Evolutionary conservation across 2,113 vertebrate genomes (phyloP), one percentile per base, ranked within the genome.

Genomic region (Triplophysa rosa): DNA sequence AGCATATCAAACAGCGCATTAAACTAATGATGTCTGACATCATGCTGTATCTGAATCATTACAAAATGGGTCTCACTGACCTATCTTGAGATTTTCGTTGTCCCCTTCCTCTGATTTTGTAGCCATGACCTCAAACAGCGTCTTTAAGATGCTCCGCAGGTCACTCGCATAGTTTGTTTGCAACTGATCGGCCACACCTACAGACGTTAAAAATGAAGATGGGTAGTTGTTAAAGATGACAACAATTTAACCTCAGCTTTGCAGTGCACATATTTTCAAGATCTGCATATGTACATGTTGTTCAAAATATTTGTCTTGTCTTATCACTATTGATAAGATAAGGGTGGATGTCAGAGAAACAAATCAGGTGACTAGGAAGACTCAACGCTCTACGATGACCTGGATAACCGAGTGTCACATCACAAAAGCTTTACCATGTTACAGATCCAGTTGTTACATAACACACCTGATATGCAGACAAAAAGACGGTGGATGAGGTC

Each of bases 111-210:
- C 97, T 1, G 93, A 94, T 86, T 98, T 98, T 58, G 96, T 99
- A 79, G 97, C 96, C 96, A 98, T 98, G 84, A 98, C 97, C 92
- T 99, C 96, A 86, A 99, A 99, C 37, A 99, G 91, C 2, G 96
- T 98, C 90, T 99, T 99, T 66, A 99, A 93, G 86, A 99, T 99
- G 84, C 95, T 97, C 76, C 97, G 93, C 75, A 99, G 91, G 89
- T 99, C 97, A 77, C 97, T 98, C 16, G 97, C 97, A 26, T 98
- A 99, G 91, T 99, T 99, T 6, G 97, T 99, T 92, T 99, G 97
- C 86, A 99, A 91, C 89, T 99, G 97, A 92, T 98, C 97, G 66
- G 97, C 97, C 67, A 99, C 97, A 80, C 97, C 97, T 97, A 65
- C 40, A 63, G 40, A 75, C n/a, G 13, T 72, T 33, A 12, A 1